Evolutionary conservation across 2,797 vertebrate genomes (phyloP).

Genomic region (Falco peregrinus): DNA sequence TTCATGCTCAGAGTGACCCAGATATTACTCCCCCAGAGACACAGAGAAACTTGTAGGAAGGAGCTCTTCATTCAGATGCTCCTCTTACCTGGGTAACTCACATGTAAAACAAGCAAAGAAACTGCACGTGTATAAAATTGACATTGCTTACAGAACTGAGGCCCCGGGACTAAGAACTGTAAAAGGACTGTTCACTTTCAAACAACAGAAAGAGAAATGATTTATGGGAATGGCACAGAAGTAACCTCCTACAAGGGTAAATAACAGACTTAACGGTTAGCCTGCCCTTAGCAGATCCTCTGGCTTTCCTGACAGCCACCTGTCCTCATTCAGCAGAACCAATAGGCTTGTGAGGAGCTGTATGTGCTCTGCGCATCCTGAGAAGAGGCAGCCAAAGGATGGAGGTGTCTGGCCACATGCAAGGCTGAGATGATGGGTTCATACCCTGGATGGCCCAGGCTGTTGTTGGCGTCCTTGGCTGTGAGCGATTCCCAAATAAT

Average conservation of each 20-base stretch:
- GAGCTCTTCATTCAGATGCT: not conserved
- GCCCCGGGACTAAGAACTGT: not conserved
- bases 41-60: not conserved
- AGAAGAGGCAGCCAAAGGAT: not conserved
- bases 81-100: not conserved
- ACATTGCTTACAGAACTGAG: not conserved
- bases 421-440: not conserved
- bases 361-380: not conserved
- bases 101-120: not conserved
- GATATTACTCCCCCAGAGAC: not conserved
- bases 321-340: not conserved
- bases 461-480: not conserved
- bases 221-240: not conserved
- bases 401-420: fast-evolving
- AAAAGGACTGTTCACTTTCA: not conserved
- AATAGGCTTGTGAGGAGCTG: not conserved
- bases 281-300: not conserved
- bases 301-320: not conserved
- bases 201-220: not conserved
- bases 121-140: fast-evolving
- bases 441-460: not conserved
- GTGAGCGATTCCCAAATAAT: not conserved
- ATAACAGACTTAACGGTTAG: not conserved
- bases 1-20: not conserved
- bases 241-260: not conserved